phyloP scores from a whole-genome alignment of 1,140 invertebrate species.

The Schlechtendalia chinensis region DNA sequence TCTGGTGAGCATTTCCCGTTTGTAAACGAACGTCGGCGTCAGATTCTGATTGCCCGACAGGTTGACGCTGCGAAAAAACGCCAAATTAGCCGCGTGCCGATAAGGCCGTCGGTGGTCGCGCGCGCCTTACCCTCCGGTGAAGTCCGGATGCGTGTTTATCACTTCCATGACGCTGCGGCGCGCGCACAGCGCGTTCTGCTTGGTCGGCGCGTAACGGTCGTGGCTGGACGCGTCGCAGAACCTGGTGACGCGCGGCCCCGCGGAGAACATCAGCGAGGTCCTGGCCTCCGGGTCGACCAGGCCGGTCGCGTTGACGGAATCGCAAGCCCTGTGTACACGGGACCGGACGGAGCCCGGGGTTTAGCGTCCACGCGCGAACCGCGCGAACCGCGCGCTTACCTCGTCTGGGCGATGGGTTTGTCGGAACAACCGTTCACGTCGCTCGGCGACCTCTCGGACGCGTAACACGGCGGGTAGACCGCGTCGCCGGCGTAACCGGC shows the following conservation, averaged over 20 bases:
- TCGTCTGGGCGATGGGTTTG: constrained; percentile 57
- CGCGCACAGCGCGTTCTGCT: constrained; percentile 67
- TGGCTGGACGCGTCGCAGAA: constrained; percentile 66
- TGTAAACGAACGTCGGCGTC: constrained; percentile 58
- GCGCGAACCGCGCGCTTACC: too few relatives aligned
- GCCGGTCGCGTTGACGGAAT: constrained; percentile 55
- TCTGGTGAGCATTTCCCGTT: constrained; percentile 58
- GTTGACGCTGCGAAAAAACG: constrained; percentile 47
- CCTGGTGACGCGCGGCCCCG: constrained; percentile 58
- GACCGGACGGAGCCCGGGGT: too few relatives aligned
- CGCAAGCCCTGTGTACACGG: constrained; percentile 55
- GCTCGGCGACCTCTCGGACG: constrained; percentile 55
- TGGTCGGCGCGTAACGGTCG: constrained; percentile 65
- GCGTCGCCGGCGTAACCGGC: constrained; percentile 63
- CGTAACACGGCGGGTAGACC: constrained; percentile 62
- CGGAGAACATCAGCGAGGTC: constrained; percentile 62
- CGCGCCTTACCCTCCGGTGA: constrained; percentile 56
- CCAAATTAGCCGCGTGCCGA: not conserved
- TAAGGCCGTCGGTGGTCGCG: not conserved
- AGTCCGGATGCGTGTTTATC: constrained; percentile 64
- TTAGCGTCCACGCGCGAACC: too few relatives aligned
- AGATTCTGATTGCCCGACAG: constrained; percentile 52
- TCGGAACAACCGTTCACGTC: constrained; percentile 60
- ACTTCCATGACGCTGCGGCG: constrained; percentile 64
- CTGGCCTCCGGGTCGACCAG: constrained; percentile 58